Evolutionary conservation across 2,888 invertebrate genomes (phyloP), one percentile per base, ranked within the genome.

Genomic region (Scaeva pyrastri): DNA sequence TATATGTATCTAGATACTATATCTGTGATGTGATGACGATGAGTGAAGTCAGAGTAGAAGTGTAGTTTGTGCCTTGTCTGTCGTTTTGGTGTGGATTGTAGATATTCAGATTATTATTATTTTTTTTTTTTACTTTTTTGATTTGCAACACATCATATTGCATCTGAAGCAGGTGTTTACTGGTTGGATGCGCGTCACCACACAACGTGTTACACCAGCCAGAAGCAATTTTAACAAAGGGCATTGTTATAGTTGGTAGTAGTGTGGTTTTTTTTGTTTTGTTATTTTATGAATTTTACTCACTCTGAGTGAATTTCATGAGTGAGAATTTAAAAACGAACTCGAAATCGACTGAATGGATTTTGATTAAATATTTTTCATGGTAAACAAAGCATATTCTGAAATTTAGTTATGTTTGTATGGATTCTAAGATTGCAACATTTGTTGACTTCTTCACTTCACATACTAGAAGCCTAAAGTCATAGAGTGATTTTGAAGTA

Each of bases 161-260:
- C 86, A 86, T 82, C 81, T 77, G 82, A 86, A 74, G 78, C 86
- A 86, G 86, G 86, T 86, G 86, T 82, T 86, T 81, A 78, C 77
- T 81, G 80, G 74, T 48, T 78, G 86, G 78, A 76, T 80, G 76
- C 66, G 19, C 76, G 60, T 39, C 70, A 41, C 62, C 41, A 45
- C 50, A 64, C 14, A 76, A 31, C 36, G 55, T 52, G 48, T 74
- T 74, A 84, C 75, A 72, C 39, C 39, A 84, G 60, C 73, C 73
- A 70, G 36, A 43, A 79, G 60, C 68, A 68, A 36, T 60, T 31
- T 21, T 21, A 5, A 23, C 23, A 68, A 55, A 73, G 19, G 68
- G 55, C 26, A 70, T 39, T 60, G 39, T 41, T 60, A 60, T 6
- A 1, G 2, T 14, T 48, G 16, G 10, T 16, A 12, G 2, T 48